Base-by-base conservation (phyloP, 2,888 invertebrate genomes). In the Nephrocerus scutellatus region DNA sequence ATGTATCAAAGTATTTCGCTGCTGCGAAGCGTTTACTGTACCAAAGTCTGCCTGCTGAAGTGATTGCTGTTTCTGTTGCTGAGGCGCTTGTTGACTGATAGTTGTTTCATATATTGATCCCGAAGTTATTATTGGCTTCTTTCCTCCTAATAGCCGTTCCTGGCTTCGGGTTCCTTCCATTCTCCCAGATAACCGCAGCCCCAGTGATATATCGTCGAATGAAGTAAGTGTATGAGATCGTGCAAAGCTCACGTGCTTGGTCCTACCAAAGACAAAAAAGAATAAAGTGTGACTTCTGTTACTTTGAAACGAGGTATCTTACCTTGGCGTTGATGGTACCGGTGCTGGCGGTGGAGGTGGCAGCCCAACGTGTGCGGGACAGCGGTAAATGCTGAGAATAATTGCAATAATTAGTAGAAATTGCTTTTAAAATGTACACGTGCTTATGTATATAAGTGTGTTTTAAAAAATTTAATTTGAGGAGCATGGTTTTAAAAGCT, bases 191-290 rank as follows among this genome's bases (percentile, higher is more conserved):
- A 70, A 60, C 49, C 70, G 51, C 32, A 67, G 55, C 0, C 66
- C 65, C 56, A 72, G 44, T 35, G 73, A 71, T 26, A 73, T 70
- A 59, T 84, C 82, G 54, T 88, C 87, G 57, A 88, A 87, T 5
- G 87, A 88, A 19, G 87, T 85, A 50, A 88, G 67, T 0, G 89
- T 89, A 61, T 89, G 86, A 5, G 89, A 89, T 40, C 89, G 76
- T 30, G 89, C 87, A 60, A 91, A 91, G 55, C 88, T 89, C 22
- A 91, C 91, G 64, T 91, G 91, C 63, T 91, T 91, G 47, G 84
- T 80, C 64, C 86, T 85, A 71, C 13, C 66, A 60, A 32, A 36
- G 41, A 28, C 37, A 7, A 40, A 41, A 26, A 13, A 19, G 12
- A n/a, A n/a, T n/a, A n/a, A n/a, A n/a, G n/a, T n/a, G n/a, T n/a